Base-by-base conservation (phyloP, 1,140 invertebrate genomes). In the Drosophila pallidifrons region DNA sequence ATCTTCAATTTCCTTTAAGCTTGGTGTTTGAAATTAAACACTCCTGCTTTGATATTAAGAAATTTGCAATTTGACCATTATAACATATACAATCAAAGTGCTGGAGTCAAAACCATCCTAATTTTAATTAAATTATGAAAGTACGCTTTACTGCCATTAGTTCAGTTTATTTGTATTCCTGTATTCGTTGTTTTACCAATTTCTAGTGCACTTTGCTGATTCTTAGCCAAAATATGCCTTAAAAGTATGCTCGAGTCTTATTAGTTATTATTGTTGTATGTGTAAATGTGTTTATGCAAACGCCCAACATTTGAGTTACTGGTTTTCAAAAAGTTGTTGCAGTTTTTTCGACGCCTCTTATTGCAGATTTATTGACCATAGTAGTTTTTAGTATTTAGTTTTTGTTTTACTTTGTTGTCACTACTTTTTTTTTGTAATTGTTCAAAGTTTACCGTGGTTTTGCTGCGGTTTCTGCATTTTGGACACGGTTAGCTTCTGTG, bases 361-460 rank as follows among this genome's bases (percentile, higher is more conserved):
- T 71, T 80, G 73, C 83, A 87, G 80, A 87, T 87, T 87, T 87
- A 87, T 87, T 68, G 85, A 80, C 85, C 76, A 68, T 80, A 88
- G 83, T 74, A 75, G 83, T 87, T 87, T 87, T 75, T 73, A 75
- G 69, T 78, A 69, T 79, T 70, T 57, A 73, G 65, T 58, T 67
- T 74, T 79, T 55, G 30, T 38, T 55, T 55, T 11, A 5, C 30
- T 38, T 38, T 55, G 15, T 55, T 38, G 59, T 63, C 20, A 51
- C 59, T 72, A 32, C 67, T 64, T 88, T 80, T 87, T 87, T 87
- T 88, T 83, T 80, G 73, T 77, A 77, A 87, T 89, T 83, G 80
- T 87, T 89, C 63, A 89, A 83, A 89, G 83, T 87, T 87, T 83
- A 83, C 76, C 70, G 76, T 63, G 77, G 80, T 87, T 87, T 87